Conservation (phyloP, 2,888 invertebrate genomes). For the Machimus atricapillus region DNA sequence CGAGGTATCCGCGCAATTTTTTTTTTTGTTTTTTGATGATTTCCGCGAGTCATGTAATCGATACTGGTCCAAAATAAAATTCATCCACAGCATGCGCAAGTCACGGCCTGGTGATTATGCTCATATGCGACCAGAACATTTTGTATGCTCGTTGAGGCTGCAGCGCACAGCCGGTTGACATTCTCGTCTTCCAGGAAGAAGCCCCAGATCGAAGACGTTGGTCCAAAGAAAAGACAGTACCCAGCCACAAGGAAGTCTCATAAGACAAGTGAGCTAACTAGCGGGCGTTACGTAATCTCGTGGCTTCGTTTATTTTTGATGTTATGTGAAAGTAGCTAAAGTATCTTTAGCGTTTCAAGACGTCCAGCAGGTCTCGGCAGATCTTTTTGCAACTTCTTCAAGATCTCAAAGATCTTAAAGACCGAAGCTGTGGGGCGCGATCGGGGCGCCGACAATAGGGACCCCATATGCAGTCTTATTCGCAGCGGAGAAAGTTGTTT, state of each 20-base stretch:
- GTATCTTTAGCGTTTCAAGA: background rate
- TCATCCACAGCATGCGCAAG: background rate
- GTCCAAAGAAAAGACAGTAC: background rate
- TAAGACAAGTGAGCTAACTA: background rate
- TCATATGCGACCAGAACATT: background rate
- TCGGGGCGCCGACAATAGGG: background rate
- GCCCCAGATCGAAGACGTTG: background rate
- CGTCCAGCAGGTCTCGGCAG: background rate
- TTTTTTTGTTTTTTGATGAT: constrained; percentile 23
- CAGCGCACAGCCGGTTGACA: background rate
- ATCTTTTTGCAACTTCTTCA: constrained; percentile 8
- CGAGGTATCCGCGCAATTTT: background rate
- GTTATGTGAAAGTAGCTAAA: constrained; percentile 28
- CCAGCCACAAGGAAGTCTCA: constrained; percentile 9
- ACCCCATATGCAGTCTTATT: background rate
- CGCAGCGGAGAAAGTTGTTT: constrained; percentile 22
- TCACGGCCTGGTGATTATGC: background rate
- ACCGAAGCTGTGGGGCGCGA: background rate
- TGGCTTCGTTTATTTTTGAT: background rate
- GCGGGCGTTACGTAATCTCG: background rate
- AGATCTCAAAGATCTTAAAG: background rate
- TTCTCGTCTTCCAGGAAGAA: constrained; percentile 23
- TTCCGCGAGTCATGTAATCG: constrained; percentile 31
- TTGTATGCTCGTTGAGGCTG: background rate
- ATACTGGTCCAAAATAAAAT: constrained; percentile 20